Base-by-base conservation (phyloP, 2,113 vertebrate species). In the Ascaphus truei region DNA sequence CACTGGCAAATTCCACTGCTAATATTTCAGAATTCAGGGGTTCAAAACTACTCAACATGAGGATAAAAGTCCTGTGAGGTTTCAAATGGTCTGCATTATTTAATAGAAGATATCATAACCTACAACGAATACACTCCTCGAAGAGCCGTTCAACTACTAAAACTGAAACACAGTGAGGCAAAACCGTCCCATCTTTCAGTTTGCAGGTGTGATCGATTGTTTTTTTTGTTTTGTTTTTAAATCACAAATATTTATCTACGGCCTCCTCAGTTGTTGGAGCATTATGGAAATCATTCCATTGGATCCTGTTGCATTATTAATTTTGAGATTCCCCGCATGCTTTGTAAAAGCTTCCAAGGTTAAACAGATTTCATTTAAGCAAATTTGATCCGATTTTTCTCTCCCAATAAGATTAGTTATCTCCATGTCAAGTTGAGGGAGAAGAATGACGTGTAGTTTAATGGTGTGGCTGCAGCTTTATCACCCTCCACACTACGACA, bases 191-290 rank as follows among this genome's bases (percentile, higher is more conserved):
- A n/a, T n/a, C n/a, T n/a, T n/a, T n/a, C n/a, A n/a, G n/a, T n/a
- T n/a, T n/a, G n/a, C n/a, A n/a, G n/a, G n/a, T n/a, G n/a, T n/a
- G n/a, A n/a, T n/a, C n/a, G n/a, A n/a, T n/a, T n/a, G n/a, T n/a
- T n/a, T n/a, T n/a, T n/a, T n/a, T n/a, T n/a, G n/a, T n/a, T n/a
- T n/a, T n/a, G n/a, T n/a, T n/a, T n/a, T n/a, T 68, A 30, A 41
- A 52, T 65, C 75, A 72, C 50, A 73, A 75, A 77, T 47, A 1
- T 1, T 7, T 3, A 33, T 51, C 68, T 29, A 66, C n/a, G n/a
- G 37, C 9, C 13, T 34, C 4, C 37, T 39, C 10, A 22, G 23
- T 34, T 50, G 33, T 36, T 7, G 34, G 22, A 12, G 29, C 13
- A 26, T 23, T 7, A 51, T 63, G 45, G 43, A 16, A 16, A 51